Evolutionary conservation across 92 coral and sea anemone species (phyloP).

Genomic region (Parazoanthus swiftii): DNA sequence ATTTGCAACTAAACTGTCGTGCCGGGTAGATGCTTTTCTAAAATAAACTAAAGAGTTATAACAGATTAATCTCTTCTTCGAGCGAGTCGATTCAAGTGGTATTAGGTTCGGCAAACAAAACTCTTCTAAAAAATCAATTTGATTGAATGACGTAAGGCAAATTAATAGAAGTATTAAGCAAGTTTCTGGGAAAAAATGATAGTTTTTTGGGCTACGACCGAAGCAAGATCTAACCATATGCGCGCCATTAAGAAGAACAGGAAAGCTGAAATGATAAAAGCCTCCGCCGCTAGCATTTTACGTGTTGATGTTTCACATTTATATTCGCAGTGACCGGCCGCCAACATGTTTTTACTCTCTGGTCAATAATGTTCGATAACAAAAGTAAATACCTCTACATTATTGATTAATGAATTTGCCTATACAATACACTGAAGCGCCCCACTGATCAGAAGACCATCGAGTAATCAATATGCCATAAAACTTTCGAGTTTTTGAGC

Average conservation of each 20-base stretch:
- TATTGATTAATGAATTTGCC: conserved; percentile 47
- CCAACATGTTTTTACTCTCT: conserved; percentile 27
- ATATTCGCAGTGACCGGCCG: background rate
- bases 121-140: conserved; percentile 9
- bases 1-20: background rate
- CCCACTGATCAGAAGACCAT: conserved; percentile 13
- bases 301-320: conserved; percentile 8
- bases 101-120: background rate
- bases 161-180: too few relatives aligned
- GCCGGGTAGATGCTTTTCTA: background rate
- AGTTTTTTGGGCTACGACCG: background rate
- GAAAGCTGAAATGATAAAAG: background rate
- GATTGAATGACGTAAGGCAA: background rate
- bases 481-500: conserved; percentile 11
- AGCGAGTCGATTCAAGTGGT: background rate
- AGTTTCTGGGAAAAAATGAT: background rate
- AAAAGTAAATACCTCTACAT: conserved; percentile 38
- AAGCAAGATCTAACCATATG: background rate
- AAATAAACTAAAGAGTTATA: background rate
- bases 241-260: background rate
- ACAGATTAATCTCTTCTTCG: background rate
- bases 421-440: conserved; percentile 34
- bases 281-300: background rate
- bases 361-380: conserved; percentile 20
- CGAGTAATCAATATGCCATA: conserved; percentile 34